Percentiles rank a stretch among this genome's conserved stretches.
phyloP scores from a whole-genome alignment of 2,797 vertebrate genomes.

The Garrulus glandarius region DNA sequence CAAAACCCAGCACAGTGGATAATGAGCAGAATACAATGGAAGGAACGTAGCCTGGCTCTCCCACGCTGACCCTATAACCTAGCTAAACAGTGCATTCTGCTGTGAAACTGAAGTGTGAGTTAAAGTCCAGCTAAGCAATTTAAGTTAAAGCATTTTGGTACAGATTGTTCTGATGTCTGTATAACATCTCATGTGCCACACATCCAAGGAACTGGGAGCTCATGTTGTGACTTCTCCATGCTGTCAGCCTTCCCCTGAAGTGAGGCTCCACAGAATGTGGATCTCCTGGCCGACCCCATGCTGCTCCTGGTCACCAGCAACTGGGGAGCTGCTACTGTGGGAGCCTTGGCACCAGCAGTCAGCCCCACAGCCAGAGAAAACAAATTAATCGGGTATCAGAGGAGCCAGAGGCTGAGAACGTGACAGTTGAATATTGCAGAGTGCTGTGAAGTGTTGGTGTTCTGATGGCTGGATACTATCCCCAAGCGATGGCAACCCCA shows the following conservation, averaged over 20 bases:
- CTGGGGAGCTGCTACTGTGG: not conserved
- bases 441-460: not conserved
- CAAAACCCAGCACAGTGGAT: not conserved
- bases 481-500: rapidly evolving
- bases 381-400: not conserved
- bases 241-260: not conserved
- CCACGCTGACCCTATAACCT: not conserved
- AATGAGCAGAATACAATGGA: not conserved
- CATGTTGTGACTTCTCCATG: rapidly evolving
- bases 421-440: not conserved
- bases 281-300: rapidly evolving
- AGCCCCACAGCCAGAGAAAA: not conserved
- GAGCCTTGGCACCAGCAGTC: not conserved
- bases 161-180: not conserved
- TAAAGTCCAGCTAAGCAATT: not conserved
- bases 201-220: rapidly evolving
- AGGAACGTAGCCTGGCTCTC: not conserved
- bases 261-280: rapidly evolving
- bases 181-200: not conserved
- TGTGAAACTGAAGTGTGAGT: not conserved
- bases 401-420: not conserved
- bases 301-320: not conserved
- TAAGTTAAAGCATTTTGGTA: not conserved
- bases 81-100: not conserved
- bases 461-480: not conserved